phyloP scores from a whole-genome alignment of 2,113 vertebrate species.

The Corythaeola cristata region DNA sequence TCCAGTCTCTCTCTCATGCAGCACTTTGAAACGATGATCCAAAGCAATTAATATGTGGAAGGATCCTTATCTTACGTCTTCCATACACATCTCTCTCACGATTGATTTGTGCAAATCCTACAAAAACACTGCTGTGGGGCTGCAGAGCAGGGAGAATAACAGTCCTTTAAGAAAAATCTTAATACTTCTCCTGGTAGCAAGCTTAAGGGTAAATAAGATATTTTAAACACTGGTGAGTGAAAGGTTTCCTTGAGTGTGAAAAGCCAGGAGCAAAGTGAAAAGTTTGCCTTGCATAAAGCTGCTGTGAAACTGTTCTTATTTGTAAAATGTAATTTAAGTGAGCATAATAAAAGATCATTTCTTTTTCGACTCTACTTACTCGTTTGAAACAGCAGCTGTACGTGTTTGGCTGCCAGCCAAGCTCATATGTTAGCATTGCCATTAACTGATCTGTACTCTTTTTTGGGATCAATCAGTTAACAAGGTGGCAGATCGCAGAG shows the following conservation, averaged over 20 bases:
- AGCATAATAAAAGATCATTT: neutral
- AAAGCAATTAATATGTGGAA: neutral
- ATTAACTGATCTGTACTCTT: neutral
- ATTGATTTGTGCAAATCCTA: neutral
- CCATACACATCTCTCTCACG: neutral
- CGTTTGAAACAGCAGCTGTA: neutral
- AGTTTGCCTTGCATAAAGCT: neutral
- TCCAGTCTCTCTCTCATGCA: neutral
- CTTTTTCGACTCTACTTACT: neutral
- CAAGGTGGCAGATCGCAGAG: slow-evolving; percentile 21
- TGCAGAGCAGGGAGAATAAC: neutral
- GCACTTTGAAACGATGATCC: neutral
- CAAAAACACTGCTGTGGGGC: neutral
- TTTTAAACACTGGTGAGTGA: neutral
- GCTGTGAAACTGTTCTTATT: neutral
- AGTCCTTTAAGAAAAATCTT: neutral
- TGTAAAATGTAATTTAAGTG: slow-evolving; percentile 36
- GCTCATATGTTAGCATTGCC: neutral
- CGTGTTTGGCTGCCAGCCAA: slow-evolving; percentile 12
- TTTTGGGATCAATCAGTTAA: slow-evolving; percentile 37
- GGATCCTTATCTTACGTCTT: neutral
- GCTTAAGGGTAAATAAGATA: neutral
- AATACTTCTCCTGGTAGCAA: neutral
- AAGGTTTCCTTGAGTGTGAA: neutral
- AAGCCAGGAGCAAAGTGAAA: neutral